Evolutionary conservation across 2,113 vertebrate species (phyloP), one percentile per base, ranked within the genome.

Genomic region (Proteles cristata): DNA sequence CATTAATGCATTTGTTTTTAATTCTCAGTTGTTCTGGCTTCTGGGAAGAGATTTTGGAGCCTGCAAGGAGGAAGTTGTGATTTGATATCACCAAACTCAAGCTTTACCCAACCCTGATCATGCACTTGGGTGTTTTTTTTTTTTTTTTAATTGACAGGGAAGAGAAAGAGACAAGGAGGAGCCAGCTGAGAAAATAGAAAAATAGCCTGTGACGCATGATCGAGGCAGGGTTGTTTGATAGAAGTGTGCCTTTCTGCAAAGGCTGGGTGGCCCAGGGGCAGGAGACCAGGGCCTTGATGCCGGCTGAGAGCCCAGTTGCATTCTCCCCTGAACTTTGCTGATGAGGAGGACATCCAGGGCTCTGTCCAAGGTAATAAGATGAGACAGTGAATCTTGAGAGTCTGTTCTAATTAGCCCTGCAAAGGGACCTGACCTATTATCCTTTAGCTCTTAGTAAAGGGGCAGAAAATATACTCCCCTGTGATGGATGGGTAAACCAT

Each of bases 1-100:
- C 4, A 0, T 53, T n/a, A 15, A 61, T 53, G 77, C 28, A 16
- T 93, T 93, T 94, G 86, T 97, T 97, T 96, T 89, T 39, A 90
- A 48, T 17, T 73, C 39, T 43, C 12, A 0, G 10, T 39, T 50
- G 61, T 71, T 96, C 14, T 63, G 53, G 61, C 35, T 83, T 85
- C 63, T 93, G 82, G 45, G 83, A 91, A 83, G 53, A 61, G 48
- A 87, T 92, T 69, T 77, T 35, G 53, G 58, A 82, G 7, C 7
- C 43, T 53, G 23, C 0, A 21, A 69, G 33, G 43, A 88, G 35
- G 92, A 91, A 93, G 23, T 53, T 53, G 23, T 55, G 65, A 88
- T 71, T 39, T 45, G 4, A 50, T 48, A 58, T 65, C n/a, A 65
- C 53, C 76, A 55, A 90, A 77, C 5, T 68, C 90, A 74, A 95